Evolutionary conservation across 1,140 invertebrate genomes (phyloP).

Genomic region (Ceratina calcarata): DNA sequence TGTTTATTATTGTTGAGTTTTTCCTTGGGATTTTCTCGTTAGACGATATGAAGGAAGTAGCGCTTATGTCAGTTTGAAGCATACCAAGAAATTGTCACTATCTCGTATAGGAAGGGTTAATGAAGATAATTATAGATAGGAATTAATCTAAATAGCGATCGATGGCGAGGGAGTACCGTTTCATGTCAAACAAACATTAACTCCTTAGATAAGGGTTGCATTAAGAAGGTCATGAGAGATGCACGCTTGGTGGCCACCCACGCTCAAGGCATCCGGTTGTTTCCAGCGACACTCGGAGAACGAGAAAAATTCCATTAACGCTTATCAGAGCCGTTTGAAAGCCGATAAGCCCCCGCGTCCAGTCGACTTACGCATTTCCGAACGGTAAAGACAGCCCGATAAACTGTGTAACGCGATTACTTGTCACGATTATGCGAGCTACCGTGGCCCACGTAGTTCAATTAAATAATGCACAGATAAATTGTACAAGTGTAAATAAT

Average conservation of each 20-base stretch:
- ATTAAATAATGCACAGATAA: no score
- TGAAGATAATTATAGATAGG: not conserved
- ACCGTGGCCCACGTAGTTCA: no score
- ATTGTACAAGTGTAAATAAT: no score
- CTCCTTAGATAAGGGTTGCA: constrained; percentile 24
- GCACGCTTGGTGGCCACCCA: constrained; percentile 15
- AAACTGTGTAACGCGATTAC: not conserved
- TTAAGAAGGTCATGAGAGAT: not conserved
- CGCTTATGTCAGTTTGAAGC: no score
- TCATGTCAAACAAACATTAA: not conserved
- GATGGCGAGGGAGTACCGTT: not conserved
- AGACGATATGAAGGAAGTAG: not conserved
- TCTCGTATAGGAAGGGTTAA: not conserved
- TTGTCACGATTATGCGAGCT: not conserved
- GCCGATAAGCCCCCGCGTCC: constrained; percentile 34
- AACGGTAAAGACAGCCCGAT: not conserved
- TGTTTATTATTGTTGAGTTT: not conserved
- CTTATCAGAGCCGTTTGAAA: constrained; percentile 43
- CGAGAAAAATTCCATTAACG: constrained; percentile 58
- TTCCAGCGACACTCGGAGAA: constrained; percentile 11
- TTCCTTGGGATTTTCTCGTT: not conserved
- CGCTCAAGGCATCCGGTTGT: not conserved
- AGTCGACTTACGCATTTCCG: not conserved
- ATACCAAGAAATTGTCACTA: no score
- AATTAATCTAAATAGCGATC: not conserved